phyloP scores from a whole-genome alignment of 2,113 vertebrate genomes.

The Spea multiplicata region DNA sequence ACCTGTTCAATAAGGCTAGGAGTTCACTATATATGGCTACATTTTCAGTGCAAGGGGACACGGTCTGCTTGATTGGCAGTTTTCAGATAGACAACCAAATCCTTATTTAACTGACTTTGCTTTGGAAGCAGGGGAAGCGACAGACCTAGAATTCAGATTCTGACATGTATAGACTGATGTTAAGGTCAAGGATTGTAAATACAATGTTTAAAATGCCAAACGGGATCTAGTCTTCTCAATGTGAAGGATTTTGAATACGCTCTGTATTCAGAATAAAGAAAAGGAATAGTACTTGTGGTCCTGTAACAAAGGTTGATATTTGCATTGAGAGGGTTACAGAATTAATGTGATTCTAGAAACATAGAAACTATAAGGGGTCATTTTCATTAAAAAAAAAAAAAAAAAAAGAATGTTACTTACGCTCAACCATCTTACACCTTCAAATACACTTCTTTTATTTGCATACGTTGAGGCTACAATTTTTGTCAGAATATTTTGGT shows the following conservation, averaged over 20 bases:
- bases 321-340: not conserved
- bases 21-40: not conserved
- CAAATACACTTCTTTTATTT: too few relatives aligned
- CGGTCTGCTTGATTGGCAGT: not conserved
- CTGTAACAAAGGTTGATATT: not conserved
- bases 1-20: too few relatives aligned
- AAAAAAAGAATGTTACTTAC: too few relatives aligned
- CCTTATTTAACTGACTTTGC: not conserved
- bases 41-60: not conserved
- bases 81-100: not conserved
- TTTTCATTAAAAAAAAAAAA: too few relatives aligned
- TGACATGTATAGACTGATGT: not conserved
- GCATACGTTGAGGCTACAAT: too few relatives aligned
- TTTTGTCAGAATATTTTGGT: too few relatives aligned
- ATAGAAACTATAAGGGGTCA: too few relatives aligned
- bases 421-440: too few relatives aligned
- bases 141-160: not conserved
- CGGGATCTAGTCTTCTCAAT: not conserved
- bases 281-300: not conserved
- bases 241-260: not conserved
- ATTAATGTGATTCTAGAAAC: not conserved
- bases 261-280: not conserved
- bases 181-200: constrained; percentile 2
- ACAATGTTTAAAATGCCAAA: not conserved
- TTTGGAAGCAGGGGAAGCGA: not conserved